A percentile compares a stretch with the other conserved stretches of the same genome.
These are phyloP conservation scores for Notothenia coriiceps DNA, from an alignment of 2,113 vertebrate species.

Conservation along the genomic window DNA sequence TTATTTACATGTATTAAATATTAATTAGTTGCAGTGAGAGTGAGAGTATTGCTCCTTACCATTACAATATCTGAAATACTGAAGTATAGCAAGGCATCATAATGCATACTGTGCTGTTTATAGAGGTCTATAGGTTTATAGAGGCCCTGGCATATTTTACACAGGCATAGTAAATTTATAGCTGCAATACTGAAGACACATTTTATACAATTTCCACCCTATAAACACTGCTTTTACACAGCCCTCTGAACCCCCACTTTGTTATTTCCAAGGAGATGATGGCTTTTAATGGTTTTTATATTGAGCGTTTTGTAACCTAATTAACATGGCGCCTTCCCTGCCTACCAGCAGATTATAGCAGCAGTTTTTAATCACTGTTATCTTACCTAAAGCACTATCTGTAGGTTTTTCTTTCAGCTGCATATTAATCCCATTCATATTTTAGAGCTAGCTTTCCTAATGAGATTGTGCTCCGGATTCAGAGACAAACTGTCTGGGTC, in stretches of 20 bases:
- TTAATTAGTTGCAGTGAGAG: neutral
- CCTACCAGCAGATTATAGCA: constrained; percentile 46
- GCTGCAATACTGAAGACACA: constrained; percentile 1
- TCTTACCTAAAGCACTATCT: constrained; percentile 47
- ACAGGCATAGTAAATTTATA: neutral
- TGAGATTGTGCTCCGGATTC: constrained; percentile 47
- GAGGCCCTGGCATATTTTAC: neutral
- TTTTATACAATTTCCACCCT: constrained; percentile 8
- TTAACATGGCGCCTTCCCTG: constrained; percentile 46
- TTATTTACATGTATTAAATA: neutral
- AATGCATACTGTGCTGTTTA: neutral
- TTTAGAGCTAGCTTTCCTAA: constrained; percentile 40
- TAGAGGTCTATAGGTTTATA: neutral
- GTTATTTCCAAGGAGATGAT: constrained; percentile 55
- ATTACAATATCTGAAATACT: neutral
- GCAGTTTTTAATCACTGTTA: constrained; percentile 57
- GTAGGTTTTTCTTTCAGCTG: constrained; percentile 7
- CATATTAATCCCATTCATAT: constrained; percentile 51
- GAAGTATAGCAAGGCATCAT: neutral
- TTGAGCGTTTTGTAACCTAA: constrained; percentile 66
- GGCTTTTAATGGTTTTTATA: constrained; percentile 53
- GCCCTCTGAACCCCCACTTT: constrained; percentile 22
- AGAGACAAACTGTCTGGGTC: constrained; percentile 71
- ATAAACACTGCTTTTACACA: constrained; percentile 28
- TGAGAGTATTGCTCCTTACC: neutral